A percentile compares a stretch with the other conserved stretches of the same genome.
Conservation (phyloP, 2,888 invertebrate genomes). For the Monopis laevigella region DNA sequence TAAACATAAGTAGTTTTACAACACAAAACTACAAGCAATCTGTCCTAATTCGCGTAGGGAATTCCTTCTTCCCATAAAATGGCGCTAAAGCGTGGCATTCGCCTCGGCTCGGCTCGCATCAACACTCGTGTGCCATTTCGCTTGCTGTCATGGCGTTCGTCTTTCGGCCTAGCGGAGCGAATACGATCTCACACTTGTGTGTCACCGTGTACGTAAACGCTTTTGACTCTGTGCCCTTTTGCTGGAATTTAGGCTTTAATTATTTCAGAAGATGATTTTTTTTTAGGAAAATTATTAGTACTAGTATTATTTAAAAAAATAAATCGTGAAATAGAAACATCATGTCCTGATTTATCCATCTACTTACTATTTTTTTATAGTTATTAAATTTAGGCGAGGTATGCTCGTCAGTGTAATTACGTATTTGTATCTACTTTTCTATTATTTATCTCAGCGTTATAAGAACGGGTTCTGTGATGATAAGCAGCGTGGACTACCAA, state of each 20-base stretch:
- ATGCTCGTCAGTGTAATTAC: no score
- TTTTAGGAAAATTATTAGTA: not conserved
- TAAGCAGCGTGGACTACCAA: no score
- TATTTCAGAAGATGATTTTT: no score
- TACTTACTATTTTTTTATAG: not conserved
- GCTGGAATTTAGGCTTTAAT: no score
- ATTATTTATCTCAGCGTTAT: no score
- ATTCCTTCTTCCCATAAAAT: not conserved
- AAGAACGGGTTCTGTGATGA: no score
- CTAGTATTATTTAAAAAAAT: not conserved
- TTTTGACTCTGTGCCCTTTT: no score
- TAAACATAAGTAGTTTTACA: no score
- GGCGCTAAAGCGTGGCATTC: not conserved
- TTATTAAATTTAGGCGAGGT: not conserved
- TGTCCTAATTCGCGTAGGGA: no score
- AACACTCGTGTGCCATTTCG: slow-evolving; percentile 4
- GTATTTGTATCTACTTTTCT: no score
- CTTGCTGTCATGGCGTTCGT: not conserved
- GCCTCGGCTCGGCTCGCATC: not conserved
- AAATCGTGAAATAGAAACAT: not conserved
- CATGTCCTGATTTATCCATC: not conserved
- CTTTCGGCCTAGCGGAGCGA: not conserved
- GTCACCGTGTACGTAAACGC: no score
- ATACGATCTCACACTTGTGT: not conserved
- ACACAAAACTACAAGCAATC: no score